Percentiles rank a stretch among this genome's conserved stretches.
Conservation (phyloP, 2,797 vertebrate genomes). For the Ceryle rudis region DNA sequence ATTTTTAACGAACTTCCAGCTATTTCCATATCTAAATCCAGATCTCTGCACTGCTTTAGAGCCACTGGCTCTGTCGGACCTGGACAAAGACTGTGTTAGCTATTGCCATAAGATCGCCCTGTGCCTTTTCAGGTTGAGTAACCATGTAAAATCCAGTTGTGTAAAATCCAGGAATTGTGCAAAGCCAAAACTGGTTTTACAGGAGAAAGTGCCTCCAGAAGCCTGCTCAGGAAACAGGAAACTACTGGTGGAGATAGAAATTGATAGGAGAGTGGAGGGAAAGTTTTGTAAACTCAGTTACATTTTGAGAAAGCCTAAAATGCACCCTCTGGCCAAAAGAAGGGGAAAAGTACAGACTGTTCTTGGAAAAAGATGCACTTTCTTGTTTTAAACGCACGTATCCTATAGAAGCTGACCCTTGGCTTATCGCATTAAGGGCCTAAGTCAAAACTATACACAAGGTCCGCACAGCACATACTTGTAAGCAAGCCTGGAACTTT, state of each 20-base stretch:
- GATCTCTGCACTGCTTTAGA: neutral
- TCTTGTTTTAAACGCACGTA: neutral
- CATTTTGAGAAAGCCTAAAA: neutral
- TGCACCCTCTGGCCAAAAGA: neutral
- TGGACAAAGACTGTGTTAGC: neutral
- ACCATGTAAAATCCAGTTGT: neutral
- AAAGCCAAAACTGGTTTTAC: neutral
- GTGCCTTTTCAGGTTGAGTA: neutral
- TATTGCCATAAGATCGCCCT: neutral
- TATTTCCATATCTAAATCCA: neutral
- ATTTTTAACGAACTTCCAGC: neutral
- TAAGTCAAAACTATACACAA: neutral
- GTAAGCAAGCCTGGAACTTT: neutral
- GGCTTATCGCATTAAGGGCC: accelerated
- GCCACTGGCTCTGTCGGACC: neutral
- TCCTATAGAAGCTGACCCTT: neutral
- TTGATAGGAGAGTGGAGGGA: neutral
- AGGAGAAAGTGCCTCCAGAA: slow-evolving; percentile 19
- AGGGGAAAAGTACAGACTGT: neutral
- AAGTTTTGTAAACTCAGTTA: neutral
- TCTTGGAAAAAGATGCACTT: neutral
- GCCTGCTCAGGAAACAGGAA: slow-evolving; percentile 30
- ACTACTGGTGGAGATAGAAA: neutral
- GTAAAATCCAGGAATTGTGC: neutral
- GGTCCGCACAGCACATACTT: neutral